Conservation (phyloP, 2,797 vertebrate genomes). For the Sebastes oblongus region DNA sequence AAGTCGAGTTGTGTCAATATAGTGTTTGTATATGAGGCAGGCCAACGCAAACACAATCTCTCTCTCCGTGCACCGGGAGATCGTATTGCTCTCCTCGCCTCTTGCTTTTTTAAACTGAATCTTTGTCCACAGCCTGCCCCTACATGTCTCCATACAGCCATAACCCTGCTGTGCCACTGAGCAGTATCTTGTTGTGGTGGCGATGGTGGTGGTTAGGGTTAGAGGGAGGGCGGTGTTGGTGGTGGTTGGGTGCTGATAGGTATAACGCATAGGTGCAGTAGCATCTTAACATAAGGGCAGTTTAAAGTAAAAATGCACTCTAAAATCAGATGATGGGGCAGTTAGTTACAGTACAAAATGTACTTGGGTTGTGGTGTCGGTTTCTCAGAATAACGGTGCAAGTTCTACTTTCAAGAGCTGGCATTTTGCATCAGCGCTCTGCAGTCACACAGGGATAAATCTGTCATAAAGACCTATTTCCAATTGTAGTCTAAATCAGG, state of each 20-base stretch:
- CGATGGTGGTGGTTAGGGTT: slow-evolving; percentile 19
- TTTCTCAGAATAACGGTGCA: slow-evolving; percentile 53
- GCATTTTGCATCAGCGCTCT: slow-evolving; percentile 9
- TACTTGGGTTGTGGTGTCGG: slow-evolving; percentile 32
- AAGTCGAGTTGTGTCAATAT: slow-evolving; percentile 39
- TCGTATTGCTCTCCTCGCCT: slow-evolving; percentile 64
- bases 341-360: neutral
- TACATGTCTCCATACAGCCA: slow-evolving; percentile 70
- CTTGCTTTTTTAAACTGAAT: slow-evolving; percentile 59
- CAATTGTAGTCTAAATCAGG: neutral
- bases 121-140: slow-evolving; percentile 75
- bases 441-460: neutral
- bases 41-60: slow-evolving; percentile 62
- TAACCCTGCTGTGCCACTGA: slow-evolving; percentile 65
- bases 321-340: neutral
- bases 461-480: neutral
- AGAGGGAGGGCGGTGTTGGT: neutral
- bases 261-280: slow-evolving; percentile 38
- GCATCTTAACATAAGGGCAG: neutral
- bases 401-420: slow-evolving; percentile 65
- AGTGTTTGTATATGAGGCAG: slow-evolving; percentile 48
- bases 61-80: slow-evolving; percentile 57
- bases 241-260: slow-evolving; percentile 30
- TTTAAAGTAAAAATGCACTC: neutral
- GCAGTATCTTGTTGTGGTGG: slow-evolving; percentile 76